These are phyloP conservation scores for Danio kyathit DNA, from an alignment of 2,797 vertebrate genomes.

Conservation along the genomic window DNA sequence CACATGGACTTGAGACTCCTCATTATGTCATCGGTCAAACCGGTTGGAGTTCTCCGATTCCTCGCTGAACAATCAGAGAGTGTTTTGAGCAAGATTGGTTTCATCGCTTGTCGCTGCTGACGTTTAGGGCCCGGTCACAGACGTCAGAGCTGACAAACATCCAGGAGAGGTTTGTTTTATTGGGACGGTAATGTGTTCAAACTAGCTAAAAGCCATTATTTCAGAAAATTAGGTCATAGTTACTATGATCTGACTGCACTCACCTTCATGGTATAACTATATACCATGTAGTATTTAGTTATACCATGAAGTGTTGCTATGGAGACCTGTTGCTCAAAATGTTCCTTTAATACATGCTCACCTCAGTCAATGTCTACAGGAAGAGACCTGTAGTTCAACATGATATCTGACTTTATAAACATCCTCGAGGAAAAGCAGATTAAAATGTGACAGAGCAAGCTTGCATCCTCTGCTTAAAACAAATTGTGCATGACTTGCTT, in stretches of 20 bases:
- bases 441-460: not conserved
- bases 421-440: not conserved
- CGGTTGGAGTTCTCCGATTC: conserved; percentile 2
- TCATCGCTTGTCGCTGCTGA: conserved; percentile 1
- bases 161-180: conserved; percentile 8
- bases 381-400: conserved; percentile 39
- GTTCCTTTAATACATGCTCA: conserved; percentile 20
- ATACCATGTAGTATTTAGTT: too few species aligned
- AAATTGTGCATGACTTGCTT: too few species aligned
- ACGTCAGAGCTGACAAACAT: conserved; percentile 23
- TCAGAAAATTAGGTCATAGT: not conserved
- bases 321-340: conserved; percentile 45
- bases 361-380: conserved; percentile 31
- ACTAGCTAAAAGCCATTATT: not conserved
- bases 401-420: conserved; percentile 36
- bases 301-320: conserved; percentile 55
- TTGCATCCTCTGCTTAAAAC: not conserved
- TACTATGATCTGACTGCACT: conserved; percentile 34
- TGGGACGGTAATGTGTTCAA: not conserved
- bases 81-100: conserved; percentile 20
- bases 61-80: not conserved
- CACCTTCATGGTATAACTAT: conserved; percentile 1
- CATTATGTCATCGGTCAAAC: conserved; percentile 18
- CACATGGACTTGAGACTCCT: conserved; percentile 6
- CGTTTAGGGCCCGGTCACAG: not conserved